phyloP scores from a whole-genome alignment of 1,140 invertebrate genomes.

The Epicauta chinensis region DNA sequence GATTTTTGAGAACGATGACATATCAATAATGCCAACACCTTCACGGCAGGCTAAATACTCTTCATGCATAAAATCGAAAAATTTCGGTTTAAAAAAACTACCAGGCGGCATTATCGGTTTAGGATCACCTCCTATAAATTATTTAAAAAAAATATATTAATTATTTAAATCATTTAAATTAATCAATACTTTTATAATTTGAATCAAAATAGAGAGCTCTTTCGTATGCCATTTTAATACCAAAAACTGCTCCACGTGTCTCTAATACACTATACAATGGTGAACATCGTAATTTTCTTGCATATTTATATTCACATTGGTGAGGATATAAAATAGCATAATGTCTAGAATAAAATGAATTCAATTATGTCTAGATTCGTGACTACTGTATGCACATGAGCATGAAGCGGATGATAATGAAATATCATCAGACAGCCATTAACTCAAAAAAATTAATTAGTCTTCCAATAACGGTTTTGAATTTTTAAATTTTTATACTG shows the following conservation, averaged over 20 bases:
- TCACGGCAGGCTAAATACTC: slow-evolving; percentile 76
- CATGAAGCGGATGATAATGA: too few relatives aligned
- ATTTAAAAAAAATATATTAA: slow-evolving; percentile 6
- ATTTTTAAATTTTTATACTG: too few relatives aligned
- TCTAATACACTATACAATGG: slow-evolving; percentile 72
- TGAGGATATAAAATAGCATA: slow-evolving; percentile 60
- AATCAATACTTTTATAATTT: slow-evolving; percentile 43
- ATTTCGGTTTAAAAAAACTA: slow-evolving; percentile 66
- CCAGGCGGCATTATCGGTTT: slow-evolving; percentile 50
- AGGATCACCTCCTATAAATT: slow-evolving; percentile 40
- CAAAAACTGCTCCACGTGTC: slow-evolving; percentile 70
- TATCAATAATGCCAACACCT: slow-evolving; percentile 74
- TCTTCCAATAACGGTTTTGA: too few relatives aligned
- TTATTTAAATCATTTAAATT: neutral
- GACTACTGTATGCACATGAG: neutral
- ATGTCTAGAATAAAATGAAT: slow-evolving; percentile 47
- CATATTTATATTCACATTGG: slow-evolving; percentile 59
- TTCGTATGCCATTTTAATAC: slow-evolving; percentile 83
- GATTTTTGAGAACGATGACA: slow-evolving; percentile 81
- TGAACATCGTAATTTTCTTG: slow-evolving; percentile 67
- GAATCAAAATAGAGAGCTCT: slow-evolving; percentile 59
- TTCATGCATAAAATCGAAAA: slow-evolving; percentile 66
- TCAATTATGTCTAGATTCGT: neutral
- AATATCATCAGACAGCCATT: too few relatives aligned
- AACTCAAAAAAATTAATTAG: too few relatives aligned